Base-by-base conservation (phyloP, 2,888 invertebrate genomes). In the Vesta saturnalis region DNA sequence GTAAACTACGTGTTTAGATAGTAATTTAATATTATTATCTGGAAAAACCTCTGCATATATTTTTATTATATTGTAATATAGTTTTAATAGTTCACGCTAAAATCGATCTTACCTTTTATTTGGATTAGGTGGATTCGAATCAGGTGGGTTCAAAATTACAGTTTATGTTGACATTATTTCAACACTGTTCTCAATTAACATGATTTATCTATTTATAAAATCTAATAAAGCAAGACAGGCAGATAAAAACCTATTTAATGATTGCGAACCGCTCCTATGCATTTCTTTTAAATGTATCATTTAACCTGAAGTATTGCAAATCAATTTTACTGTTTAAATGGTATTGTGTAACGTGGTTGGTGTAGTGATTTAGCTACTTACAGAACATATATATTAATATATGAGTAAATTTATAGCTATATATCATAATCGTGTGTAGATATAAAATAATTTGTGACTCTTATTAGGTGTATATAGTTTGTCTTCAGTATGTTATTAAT, bases 361-460 rank as follows among this genome's bases (percentile, higher is more conserved):
- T n/a, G n/a, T 21, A 52, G 19, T 52, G 21, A 18, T 19, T 52
- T 52, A 52, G 52, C 19, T 52, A 52, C 12, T 52, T 39, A 39
- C 52, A 52, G 18, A 52, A 52, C 18, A 52, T n/a, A 52, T 52
- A 19, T n/a, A n/a, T n/a, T n/a, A n/a, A n/a, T n/a, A n/a, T 19
- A 19, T 19, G 52, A 52, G 19, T 52, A 52, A 52, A 52, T 52
- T 52, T 52, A 52, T 52, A 35, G n/a, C 16, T 35, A 57, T 14
- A 57, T n/a, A 46, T 19, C 47, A 43, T 60, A 60, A 60, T 60
- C 12, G 46, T 46, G 18, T 47, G 59, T 46, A 14, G 47, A 60
- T 60, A 46, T 43, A 47, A 47, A 3, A 47, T 47, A 12, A 49
- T 43, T 59, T 19, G 59, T 19, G 21, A n/a, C 47, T 46, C 14